Conservation (phyloP, 2,113 vertebrate genomes). For the Gymnobelideus leadbeateri region DNA sequence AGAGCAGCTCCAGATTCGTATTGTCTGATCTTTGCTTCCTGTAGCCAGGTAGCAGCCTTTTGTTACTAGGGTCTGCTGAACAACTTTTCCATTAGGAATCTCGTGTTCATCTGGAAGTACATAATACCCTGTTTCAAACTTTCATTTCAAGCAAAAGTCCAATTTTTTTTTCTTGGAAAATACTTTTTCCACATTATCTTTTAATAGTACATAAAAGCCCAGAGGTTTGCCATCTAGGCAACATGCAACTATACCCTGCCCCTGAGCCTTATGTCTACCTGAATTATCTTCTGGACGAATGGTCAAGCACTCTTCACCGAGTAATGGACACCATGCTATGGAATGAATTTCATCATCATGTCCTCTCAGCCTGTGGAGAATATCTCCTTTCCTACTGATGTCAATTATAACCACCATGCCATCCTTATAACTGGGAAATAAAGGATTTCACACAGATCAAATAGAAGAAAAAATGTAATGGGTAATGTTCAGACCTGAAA, state of each 20-base stretch:
- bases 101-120: slow-evolving; percentile 76
- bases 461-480: background rate
- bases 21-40: slow-evolving; percentile 96
- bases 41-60: slow-evolving; percentile 92
- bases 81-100: slow-evolving; percentile 78
- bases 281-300: slow-evolving; percentile 85
- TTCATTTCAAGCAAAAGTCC: slow-evolving; percentile 12
- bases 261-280: slow-evolving; percentile 76
- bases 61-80: slow-evolving; percentile 70
- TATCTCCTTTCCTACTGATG: slow-evolving; percentile 93
- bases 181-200: background rate
- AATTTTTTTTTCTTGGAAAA: background rate
- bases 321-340: slow-evolving; percentile 91
- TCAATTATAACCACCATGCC: slow-evolving; percentile 95
- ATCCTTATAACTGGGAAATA: slow-evolving; percentile 93
- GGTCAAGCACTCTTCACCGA: slow-evolving; percentile 83
- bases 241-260: background rate
- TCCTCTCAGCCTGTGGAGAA: slow-evolving; percentile 92
- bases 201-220: background rate
- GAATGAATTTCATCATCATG: slow-evolving; percentile 97
- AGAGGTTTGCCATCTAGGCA: slow-evolving; percentile 30
- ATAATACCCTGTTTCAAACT: slow-evolving; percentile 51
- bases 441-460: slow-evolving; percentile 26
- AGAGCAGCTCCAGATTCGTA: slow-evolving; percentile 93
- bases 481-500: background rate